These are phyloP conservation scores for Chlamydotis undulata DNA, from an alignment of 2,113 vertebrate species.

Conservation along the genomic window DNA sequence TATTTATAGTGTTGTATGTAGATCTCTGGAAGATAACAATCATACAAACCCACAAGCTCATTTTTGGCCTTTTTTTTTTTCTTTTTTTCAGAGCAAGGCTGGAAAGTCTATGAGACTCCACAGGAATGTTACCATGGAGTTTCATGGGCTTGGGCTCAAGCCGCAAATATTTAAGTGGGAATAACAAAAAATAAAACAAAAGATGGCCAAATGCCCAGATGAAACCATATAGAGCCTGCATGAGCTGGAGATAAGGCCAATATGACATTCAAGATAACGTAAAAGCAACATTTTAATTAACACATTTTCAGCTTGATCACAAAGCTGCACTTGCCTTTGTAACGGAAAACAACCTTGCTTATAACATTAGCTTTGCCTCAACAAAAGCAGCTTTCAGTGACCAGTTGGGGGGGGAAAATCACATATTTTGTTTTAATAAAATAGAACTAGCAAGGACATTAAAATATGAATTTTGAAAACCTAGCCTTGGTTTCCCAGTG, in stretches of 20 bases:
- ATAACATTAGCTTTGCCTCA: not conserved
- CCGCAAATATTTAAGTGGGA: not conserved
- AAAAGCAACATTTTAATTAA: slow-evolving; percentile 30
- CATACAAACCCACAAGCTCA: not conserved
- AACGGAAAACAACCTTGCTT: not conserved
- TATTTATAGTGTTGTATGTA: not conserved
- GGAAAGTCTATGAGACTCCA: not conserved
- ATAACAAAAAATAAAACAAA: slow-evolving; percentile 41
- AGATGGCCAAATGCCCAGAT: slow-evolving; percentile 26
- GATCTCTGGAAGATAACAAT: not conserved
- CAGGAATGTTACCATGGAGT: slow-evolving; percentile 24
- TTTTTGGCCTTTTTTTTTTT: not conserved
- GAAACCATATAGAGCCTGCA: not conserved
- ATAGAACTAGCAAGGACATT: not conserved
- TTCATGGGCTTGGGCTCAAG: slow-evolving; percentile 28
- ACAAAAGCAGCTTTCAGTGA: not conserved
- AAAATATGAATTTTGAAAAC: slow-evolving; percentile 54
- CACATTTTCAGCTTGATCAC: not conserved
- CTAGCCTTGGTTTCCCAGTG: not conserved
- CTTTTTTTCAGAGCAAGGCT: not conserved
- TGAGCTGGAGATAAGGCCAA: slow-evolving; percentile 9
- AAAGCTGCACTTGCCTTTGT: not conserved
- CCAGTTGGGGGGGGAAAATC: fast-evolving
- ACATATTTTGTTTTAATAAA: slow-evolving; percentile 37
- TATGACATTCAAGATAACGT: slow-evolving; percentile 16